Percentiles rank a stretch among this genome's conserved stretches.
Conservation (phyloP, 2,113 vertebrate genomes). For the Elgaria multicarinata region DNA sequence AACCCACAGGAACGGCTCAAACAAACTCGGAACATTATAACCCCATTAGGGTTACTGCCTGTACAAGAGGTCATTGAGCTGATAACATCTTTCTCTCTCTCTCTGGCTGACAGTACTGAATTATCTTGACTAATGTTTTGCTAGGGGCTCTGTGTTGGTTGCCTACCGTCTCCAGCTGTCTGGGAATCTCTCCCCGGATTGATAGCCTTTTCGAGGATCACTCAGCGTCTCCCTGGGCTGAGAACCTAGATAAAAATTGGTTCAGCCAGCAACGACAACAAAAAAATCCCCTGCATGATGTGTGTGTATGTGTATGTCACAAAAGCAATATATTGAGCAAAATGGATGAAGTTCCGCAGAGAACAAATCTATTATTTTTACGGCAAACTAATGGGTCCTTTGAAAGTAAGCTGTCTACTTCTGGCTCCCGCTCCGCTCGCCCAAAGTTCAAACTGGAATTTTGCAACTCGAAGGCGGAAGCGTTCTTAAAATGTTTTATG, state of each 20-base stretch:
- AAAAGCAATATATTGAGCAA: constrained; percentile 36
- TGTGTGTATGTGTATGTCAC: background rate
- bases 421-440: background rate
- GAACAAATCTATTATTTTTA: no score
- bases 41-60: constrained; percentile 23
- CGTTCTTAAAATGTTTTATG: background rate
- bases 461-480: background rate
- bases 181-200: constrained; percentile 59
- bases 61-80: constrained; percentile 37
- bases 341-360: background rate
- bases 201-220: constrained; percentile 69
- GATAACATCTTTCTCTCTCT: constrained; percentile 26
- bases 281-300: constrained; percentile 31
- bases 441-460: background rate
- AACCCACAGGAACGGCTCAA: background rate
- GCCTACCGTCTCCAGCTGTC: constrained; percentile 64
- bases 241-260: constrained; percentile 66
- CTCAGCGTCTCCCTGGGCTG: constrained; percentile 44
- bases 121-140: constrained; percentile 38
- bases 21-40: background rate
- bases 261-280: constrained; percentile 49
- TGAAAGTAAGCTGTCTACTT: no score
- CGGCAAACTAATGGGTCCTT: no score
- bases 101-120: constrained; percentile 48
- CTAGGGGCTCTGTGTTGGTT: constrained; percentile 58